These are phyloP conservation scores for Sisyra terminalis DNA, from an alignment of 2,888 invertebrate genomes.

Conservation along the genomic window DNA sequence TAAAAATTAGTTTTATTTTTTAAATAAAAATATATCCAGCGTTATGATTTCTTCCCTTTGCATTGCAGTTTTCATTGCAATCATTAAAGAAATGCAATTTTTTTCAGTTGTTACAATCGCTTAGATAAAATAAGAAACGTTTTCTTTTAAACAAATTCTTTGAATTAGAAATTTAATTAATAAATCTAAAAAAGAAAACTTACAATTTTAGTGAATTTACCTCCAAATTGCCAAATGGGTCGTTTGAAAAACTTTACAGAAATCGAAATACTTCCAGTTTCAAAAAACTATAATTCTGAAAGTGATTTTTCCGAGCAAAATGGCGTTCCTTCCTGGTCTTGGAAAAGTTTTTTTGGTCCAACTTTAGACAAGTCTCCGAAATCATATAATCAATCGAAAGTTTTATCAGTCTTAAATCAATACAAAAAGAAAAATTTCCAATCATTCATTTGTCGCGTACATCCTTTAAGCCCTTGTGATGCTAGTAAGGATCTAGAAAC, in stretches of 20 bases:
- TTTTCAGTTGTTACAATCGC: too few relatives aligned
- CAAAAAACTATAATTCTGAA: constrained; percentile 1
- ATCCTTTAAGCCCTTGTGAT: constrained; percentile 11
- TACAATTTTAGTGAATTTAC: constrained; percentile 3
- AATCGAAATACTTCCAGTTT: constrained; percentile 18
- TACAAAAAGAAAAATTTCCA: constrained; percentile 7
- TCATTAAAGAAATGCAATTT: too few relatives aligned
- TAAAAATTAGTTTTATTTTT: too few relatives aligned
- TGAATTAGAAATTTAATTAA: too few relatives aligned
- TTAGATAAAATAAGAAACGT: too few relatives aligned
- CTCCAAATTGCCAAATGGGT: constrained; percentile 20
- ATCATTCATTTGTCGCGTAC: constrained; percentile 15
- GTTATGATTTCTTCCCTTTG: too few relatives aligned
- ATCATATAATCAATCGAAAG: too few relatives aligned
- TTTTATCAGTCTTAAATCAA: constrained; percentile 2
- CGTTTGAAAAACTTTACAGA: constrained; percentile 39
- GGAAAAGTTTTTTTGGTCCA: constrained; percentile 1
- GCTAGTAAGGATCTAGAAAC: constrained; percentile 4
- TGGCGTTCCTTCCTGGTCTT: background rate
- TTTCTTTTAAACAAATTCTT: too few relatives aligned
- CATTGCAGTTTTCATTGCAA: too few relatives aligned
- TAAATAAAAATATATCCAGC: too few relatives aligned
- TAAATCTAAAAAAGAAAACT: too few relatives aligned
- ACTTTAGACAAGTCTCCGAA: background rate
- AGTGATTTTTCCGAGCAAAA: background rate